These are phyloP conservation scores for Recurvirostra avosetta DNA, from an alignment of 2,113 vertebrate genomes.

Conservation along the genomic window DNA sequence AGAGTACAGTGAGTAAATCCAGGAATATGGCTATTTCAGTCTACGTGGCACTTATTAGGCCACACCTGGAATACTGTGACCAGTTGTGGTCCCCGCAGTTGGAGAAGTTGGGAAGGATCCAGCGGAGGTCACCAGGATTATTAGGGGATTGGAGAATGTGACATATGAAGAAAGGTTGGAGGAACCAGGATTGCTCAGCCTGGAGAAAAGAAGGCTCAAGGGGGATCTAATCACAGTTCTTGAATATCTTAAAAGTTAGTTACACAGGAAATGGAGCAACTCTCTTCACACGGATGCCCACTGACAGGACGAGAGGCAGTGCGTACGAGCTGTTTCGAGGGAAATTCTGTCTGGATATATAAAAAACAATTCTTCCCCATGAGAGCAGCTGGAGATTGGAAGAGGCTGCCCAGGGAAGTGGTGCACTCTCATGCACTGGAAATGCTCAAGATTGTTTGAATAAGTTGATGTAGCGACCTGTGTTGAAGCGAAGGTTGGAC, in stretches of 20 bases:
- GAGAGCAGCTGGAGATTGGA: not conserved
- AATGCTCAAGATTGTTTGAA: not conserved
- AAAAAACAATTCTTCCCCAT: not conserved
- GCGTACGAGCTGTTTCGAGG: not conserved
- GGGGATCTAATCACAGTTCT: not conserved
- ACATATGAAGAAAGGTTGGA: not conserved
- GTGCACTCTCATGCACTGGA: not conserved
- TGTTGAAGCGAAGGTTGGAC: not conserved
- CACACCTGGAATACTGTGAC: not conserved
- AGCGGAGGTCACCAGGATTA: not conserved
- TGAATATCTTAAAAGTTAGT: not conserved
- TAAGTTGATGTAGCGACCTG: not conserved
- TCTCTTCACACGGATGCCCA: not conserved
- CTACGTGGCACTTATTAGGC: not conserved
- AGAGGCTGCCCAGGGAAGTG: not conserved
- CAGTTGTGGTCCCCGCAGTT: not conserved
- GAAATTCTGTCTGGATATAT: not conserved
- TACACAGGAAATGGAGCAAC: rapidly evolving
- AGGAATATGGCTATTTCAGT: not conserved
- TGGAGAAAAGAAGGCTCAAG: not conserved
- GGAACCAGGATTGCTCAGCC: not conserved
- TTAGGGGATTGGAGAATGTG: not conserved
- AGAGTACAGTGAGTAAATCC: not conserved
- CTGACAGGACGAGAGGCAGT: not conserved
- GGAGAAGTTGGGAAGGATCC: not conserved